Conservation (phyloP, 1,140 invertebrate species). For the Drepana arcuata region DNA sequence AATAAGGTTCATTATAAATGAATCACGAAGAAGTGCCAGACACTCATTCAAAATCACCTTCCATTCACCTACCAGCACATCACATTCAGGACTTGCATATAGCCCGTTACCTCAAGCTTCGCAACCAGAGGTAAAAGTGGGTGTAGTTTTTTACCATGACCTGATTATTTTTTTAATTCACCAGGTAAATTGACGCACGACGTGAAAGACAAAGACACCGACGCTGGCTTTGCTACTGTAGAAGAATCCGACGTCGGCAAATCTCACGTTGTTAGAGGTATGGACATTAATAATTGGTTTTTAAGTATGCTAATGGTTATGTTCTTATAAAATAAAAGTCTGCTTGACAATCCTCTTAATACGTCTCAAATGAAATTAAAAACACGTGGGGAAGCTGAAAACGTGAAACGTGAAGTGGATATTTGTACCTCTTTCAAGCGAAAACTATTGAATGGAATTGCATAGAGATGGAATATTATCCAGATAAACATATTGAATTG, state of each 20-base stretch:
- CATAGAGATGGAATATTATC: no score
- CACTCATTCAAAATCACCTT: no score
- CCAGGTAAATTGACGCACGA: slow-evolving; percentile 28
- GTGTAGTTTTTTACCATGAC: background rate
- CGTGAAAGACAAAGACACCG: slow-evolving; percentile 28
- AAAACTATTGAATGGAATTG: background rate
- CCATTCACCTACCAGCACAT: no score
- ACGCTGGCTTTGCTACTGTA: slow-evolving; percentile 62
- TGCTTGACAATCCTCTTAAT: no score
- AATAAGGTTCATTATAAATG: no score
- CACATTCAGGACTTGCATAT: background rate
- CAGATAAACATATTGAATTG: no score
- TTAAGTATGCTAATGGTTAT: background rate
- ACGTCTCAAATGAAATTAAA: no score
- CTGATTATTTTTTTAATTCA: background rate
- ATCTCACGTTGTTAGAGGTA: slow-evolving; percentile 26
- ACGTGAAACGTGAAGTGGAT: no score
- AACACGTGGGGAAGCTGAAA: no score
- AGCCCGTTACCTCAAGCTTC: background rate
- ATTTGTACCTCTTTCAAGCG: no score
- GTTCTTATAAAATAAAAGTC: background rate
- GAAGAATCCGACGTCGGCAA: slow-evolving; percentile 51
- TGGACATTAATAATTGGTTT: no score
- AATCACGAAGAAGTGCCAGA: no score
- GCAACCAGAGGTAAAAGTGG: background rate